phyloP scores from a whole-genome alignment of 2,113 vertebrate genomes.

The Lipophrys pholis region DNA sequence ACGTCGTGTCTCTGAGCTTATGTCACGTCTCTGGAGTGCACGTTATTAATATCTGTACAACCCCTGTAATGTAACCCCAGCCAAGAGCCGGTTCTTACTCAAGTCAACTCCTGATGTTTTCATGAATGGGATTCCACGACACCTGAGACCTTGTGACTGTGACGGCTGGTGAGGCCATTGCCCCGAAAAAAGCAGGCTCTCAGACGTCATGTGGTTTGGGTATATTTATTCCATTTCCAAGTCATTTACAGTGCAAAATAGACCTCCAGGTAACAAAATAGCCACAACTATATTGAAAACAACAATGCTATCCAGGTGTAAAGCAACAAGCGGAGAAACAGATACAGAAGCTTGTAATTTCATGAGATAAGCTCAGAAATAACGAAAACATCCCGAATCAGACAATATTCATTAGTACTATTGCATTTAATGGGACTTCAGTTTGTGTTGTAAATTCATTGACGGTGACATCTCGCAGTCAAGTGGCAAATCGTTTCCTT shows the following conservation, averaged over 20 bases:
- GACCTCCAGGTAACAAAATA: conserved; percentile 81
- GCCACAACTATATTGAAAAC: conserved; percentile 72
- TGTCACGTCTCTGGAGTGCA: conserved; percentile 50
- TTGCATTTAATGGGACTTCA: conserved; percentile 41
- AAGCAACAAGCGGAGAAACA: conserved; percentile 67
- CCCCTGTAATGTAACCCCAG: conserved; percentile 58
- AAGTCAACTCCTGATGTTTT: conserved; percentile 35
- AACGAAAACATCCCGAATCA: conserved; percentile 22
- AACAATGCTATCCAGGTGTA: conserved; percentile 55
- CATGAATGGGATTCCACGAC: conserved; percentile 68
- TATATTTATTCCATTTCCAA: conserved; percentile 75
- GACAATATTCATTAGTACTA: conserved; percentile 30
- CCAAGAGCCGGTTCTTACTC: conserved; percentile 38
- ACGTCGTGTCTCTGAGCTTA: conserved; percentile 39
- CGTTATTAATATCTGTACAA: conserved; percentile 74
- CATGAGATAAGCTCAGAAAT: conserved; percentile 39
- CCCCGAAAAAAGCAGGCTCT: conserved; percentile 53
- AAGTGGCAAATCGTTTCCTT: conserved; percentile 12
- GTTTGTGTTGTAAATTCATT: conserved; percentile 20
- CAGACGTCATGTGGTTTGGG: conserved; percentile 46
- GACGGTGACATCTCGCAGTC: conserved; percentile 46
- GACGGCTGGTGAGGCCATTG: conserved; percentile 36
- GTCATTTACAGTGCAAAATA: conserved; percentile 81
- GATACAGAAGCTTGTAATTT: conserved; percentile 43
- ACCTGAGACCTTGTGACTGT: conserved; percentile 30